Evolutionary conservation across 2,113 vertebrate species (phyloP).

Genomic region (Scartelaos histophorus): DNA sequence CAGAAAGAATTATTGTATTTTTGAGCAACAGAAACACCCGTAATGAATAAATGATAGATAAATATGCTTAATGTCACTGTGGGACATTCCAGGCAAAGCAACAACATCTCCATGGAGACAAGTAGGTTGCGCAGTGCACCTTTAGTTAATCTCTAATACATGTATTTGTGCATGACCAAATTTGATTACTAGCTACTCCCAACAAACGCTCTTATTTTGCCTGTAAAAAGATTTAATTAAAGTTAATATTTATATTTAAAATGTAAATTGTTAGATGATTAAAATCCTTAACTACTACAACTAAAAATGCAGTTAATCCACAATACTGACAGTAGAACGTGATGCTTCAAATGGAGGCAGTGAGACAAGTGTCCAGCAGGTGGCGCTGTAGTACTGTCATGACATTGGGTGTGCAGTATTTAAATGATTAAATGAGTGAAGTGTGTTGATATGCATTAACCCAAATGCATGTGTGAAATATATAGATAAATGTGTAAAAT

Average conservation of each 20-base stretch:
- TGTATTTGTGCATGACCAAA: not conserved
- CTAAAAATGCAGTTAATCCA: not conserved
- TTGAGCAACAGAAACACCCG: too few relatives aligned
- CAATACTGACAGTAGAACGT: not conserved
- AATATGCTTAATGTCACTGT: too few relatives aligned
- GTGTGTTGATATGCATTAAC: not conserved
- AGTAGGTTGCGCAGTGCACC: too few relatives aligned
- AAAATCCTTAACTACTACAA: not conserved
- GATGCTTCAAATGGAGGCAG: not conserved
- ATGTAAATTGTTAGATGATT: not conserved
- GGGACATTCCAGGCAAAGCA: too few relatives aligned
- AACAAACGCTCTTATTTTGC: not conserved
- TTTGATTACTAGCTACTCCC: not conserved
- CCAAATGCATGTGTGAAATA: too few relatives aligned
- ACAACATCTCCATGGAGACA: too few relatives aligned
- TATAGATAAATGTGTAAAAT: too few relatives aligned
- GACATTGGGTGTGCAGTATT: not conserved
- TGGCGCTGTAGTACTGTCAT: slow-evolving; percentile 32
- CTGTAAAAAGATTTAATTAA: not conserved
- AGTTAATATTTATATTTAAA: not conserved
- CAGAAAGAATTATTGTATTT: too few relatives aligned
- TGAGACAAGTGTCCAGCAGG: slow-evolving; percentile 35
- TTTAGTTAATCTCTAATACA: too few relatives aligned
- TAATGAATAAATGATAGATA: too few relatives aligned
- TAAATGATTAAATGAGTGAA: not conserved